phyloP scores from a whole-genome alignment of 2,797 vertebrate genomes.

The Peromyscus attwateri region DNA sequence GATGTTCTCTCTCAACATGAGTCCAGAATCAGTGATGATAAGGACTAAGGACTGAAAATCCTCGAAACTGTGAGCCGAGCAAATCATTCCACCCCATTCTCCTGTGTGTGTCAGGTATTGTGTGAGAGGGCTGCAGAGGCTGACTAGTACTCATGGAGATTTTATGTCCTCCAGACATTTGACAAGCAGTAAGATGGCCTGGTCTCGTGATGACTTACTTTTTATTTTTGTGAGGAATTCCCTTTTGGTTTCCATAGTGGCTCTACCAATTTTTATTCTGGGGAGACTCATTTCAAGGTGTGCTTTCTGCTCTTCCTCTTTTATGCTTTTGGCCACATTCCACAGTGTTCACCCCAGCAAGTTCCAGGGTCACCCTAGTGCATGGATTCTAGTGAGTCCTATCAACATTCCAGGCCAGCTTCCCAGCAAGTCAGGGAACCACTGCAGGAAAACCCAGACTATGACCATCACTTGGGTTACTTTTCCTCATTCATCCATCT shows the following conservation, averaged over 20 bases:
- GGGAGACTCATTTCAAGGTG: background rate
- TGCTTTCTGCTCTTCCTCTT: background rate
- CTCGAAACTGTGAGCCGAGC: background rate
- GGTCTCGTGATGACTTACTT: background rate
- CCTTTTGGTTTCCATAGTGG: background rate
- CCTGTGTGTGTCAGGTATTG: background rate
- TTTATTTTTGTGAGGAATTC: background rate
- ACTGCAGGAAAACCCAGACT: background rate
- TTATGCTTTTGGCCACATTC: background rate
- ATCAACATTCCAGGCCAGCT: background rate
- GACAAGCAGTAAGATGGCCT: background rate
- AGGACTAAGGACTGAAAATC: background rate
- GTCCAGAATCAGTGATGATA: background rate
- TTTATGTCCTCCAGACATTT: background rate
- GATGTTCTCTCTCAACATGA: background rate
- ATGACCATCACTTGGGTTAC: background rate
- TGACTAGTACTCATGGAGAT: background rate
- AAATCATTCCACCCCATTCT: background rate
- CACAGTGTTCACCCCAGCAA: background rate
- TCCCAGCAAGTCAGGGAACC: background rate
- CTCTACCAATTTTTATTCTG: background rate
- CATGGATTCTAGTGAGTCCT: background rate
- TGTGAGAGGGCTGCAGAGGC: background rate
- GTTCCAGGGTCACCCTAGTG: background rate
- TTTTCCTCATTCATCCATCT: background rate